phyloP scores from a whole-genome alignment of 2,113 vertebrate species.

The Gavia stellata region DNA sequence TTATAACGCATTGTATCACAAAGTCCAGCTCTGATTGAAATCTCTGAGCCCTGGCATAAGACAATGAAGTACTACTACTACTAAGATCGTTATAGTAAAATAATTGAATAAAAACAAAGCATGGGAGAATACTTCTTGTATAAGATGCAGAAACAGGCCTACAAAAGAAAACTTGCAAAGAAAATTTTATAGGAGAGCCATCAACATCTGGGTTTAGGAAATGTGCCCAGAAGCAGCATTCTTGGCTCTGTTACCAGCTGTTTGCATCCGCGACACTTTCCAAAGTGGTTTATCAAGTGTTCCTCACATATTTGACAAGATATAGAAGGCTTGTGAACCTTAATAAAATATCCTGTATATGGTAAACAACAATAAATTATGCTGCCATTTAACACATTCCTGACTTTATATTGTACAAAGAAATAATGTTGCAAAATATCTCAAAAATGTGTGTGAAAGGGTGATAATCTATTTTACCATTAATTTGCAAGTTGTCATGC shows the following conservation, averaged over 20 bases:
- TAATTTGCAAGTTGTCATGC: slow-evolving; percentile 45
- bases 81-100: not conserved
- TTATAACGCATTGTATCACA: not conserved
- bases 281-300: not conserved
- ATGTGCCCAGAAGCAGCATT: not conserved
- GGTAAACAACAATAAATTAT: not conserved
- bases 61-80: not conserved
- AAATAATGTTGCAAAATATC: not conserved
- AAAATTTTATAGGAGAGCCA: not conserved
- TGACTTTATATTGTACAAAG: not conserved
- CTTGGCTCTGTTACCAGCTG: not conserved
- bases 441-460: not conserved
- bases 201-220: not conserved
- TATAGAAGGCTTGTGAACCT: not conserved
- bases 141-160: not conserved
- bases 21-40: not conserved
- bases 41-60: not conserved
- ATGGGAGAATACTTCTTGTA: not conserved
- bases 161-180: not conserved
- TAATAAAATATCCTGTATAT: not conserved
- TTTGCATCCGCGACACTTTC: not conserved
- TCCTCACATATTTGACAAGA: not conserved
- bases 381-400: slow-evolving; percentile 1
- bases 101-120: not conserved
- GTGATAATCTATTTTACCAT: not conserved